phyloP scores from a whole-genome alignment of 2,797 vertebrate species.

The Pampus argenteus region DNA sequence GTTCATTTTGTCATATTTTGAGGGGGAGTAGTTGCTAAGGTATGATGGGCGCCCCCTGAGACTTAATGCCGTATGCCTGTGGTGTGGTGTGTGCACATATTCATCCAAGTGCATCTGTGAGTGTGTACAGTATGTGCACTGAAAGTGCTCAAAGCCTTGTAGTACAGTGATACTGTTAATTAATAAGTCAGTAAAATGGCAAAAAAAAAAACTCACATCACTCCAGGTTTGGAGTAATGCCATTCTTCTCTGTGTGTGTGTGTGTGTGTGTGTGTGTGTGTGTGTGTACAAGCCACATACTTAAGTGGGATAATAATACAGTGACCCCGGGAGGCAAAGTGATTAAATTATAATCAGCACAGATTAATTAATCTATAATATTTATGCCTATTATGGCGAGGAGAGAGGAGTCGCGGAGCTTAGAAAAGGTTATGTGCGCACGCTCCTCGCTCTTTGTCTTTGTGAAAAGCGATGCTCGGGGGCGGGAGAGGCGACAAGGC shows the following conservation, averaged over 20 bases:
- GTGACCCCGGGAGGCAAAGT: constrained; percentile 90
- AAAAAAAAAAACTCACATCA: constrained; percentile 75
- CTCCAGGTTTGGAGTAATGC: constrained; percentile 70
- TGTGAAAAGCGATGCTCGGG: constrained; percentile 89
- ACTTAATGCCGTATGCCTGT: no score
- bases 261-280: constrained; percentile 51
- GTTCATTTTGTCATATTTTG: no score
- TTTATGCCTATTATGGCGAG: constrained; percentile 96
- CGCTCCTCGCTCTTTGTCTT: constrained; percentile 93
- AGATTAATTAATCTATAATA: constrained; percentile 99
- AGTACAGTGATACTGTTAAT: constrained; percentile 77
- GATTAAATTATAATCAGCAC: constrained; percentile 99
- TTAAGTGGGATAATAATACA: constrained; percentile 84
- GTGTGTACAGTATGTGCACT: constrained; percentile 28
- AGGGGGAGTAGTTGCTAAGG: no score
- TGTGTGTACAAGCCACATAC: constrained; percentile 68
- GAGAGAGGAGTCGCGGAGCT: constrained; percentile 87
- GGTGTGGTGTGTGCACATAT: neutral
- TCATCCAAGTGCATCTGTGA: constrained; percentile 11
- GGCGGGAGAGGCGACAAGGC: constrained; percentile 89
- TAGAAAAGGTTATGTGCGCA: constrained; percentile 92
- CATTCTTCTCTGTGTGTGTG: constrained; percentile 48
- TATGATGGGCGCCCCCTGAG: no score
- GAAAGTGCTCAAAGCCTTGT: constrained; percentile 72
- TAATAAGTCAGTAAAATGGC: constrained; percentile 79